Conservation (phyloP, 1,140 invertebrate genomes). For the Drepana arcuata region DNA sequence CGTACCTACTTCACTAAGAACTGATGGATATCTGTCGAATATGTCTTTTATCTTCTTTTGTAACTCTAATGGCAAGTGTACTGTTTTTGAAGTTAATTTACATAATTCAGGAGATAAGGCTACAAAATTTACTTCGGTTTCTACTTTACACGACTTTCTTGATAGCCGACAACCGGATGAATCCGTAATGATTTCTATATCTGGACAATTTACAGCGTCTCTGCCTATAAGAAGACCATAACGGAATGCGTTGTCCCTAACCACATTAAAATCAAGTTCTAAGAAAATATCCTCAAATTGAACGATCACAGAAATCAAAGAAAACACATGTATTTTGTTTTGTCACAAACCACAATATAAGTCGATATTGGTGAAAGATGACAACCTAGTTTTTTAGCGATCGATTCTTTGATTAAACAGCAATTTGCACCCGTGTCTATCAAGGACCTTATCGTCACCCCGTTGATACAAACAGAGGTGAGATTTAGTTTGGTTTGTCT, state of each 20-base stretch:
- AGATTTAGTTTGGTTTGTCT: slow-evolving; percentile 4
- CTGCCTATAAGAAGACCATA: slow-evolving; percentile 14
- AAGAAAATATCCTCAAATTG: slow-evolving; percentile 8
- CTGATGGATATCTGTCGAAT: slow-evolving; percentile 11
- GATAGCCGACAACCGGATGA: slow-evolving; percentile 7
- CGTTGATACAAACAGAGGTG: slow-evolving; percentile 7
- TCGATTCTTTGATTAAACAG: slow-evolving; percentile 15
- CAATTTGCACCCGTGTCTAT: slow-evolving; percentile 14
- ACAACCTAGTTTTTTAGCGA: slow-evolving; percentile 8
- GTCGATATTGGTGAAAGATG: slow-evolving; percentile 1
- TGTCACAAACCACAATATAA: slow-evolving; percentile 9
- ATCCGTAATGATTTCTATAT: slow-evolving; percentile 13
- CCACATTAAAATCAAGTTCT: slow-evolving; percentile 14
- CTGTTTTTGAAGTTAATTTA: slow-evolving; percentile 1
- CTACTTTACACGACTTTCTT: slow-evolving; percentile 2
- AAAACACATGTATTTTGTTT: slow-evolving; percentile 3
- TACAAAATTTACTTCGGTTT: background rate
- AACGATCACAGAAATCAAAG: slow-evolving; percentile 8
- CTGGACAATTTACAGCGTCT: slow-evolving; percentile 6
- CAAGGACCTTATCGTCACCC: slow-evolving; percentile 2
- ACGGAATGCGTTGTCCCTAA: slow-evolving; percentile 4
- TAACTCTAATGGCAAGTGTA: slow-evolving; percentile 7
- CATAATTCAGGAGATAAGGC: background rate
- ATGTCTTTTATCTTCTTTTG: slow-evolving; percentile 8
- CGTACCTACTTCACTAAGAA: slow-evolving; percentile 8